Base-by-base conservation (phyloP, 1,140 invertebrate genomes). In the Wasmannia auropunctata region DNA sequence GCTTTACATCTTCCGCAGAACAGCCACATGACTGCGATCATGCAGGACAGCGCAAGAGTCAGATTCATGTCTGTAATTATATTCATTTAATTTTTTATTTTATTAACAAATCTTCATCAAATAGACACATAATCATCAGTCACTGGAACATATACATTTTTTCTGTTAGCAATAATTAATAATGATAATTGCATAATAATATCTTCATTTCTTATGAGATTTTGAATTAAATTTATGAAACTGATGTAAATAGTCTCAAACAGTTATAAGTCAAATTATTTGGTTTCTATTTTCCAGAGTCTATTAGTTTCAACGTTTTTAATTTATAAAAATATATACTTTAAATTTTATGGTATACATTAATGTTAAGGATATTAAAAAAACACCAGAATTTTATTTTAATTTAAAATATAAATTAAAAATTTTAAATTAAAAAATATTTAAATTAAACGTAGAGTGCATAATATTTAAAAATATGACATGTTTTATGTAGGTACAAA, bases 21-120 rank as follows among this genome's bases (percentile, higher is more conserved):
- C 16, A 91, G 56, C 80, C 60, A 91, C 14, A 87, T 58, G 31
- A 88, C 16, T 22, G 80, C 56, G 63, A 91, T 86, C 14, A 74
- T 69, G 62, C 60, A 87, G 19, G 65, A 72, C 6, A 92, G 19
- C 5, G 51, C 63, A 22, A 85, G 62, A 14, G 56, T 81, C 25
- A 81, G 37, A 72, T 87, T 91, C 90, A 92, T 92, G 22, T 87
- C 87, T 86, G 43, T 16, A 81, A 88, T 34, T 19, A 34, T 56
- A 74, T 46, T 49, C 16, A 31, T 34, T 51, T 7, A 67, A 72
- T 58, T 74, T 56, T 72, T 40, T 2, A 4, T 65, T 54, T 83
- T 40, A 74, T 28, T 11, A n/a, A 5, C 19, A 31, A 37, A 43
- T 74, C 11, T 28, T 58, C 11, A 5, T 43, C 4, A 76, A 58